phyloP scores from a whole-genome alignment of 2,888 invertebrate genomes.

The Tipula lateralis region DNA sequence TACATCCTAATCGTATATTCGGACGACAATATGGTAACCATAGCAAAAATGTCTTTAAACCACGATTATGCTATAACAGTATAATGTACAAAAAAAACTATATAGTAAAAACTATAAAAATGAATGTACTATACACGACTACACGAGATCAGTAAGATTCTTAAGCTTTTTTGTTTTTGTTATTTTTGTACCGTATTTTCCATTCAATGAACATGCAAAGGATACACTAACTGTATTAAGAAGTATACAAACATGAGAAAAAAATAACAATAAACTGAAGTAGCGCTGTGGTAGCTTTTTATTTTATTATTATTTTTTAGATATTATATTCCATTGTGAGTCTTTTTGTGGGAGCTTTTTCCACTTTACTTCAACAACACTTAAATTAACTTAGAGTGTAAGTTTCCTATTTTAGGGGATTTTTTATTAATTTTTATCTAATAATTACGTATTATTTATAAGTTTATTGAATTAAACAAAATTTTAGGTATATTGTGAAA shows the following conservation, averaged over 20 bases:
- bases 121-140: neutral
- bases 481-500: neutral
- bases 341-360: neutral
- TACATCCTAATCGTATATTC: neutral
- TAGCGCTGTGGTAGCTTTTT: slow-evolving; percentile 11
- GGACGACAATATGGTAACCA: neutral
- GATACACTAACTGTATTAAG: neutral
- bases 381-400: neutral
- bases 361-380: neutral
- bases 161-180: neutral
- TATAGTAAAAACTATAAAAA: neutral
- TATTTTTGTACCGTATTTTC: neutral
- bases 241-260: neutral
- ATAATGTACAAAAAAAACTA: neutral
- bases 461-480: neutral
- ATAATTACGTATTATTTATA: neutral
- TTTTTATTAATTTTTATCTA: neutral
- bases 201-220: neutral
- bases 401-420: too few relatives aligned
- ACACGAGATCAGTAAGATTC: neutral
- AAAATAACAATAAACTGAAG: neutral
- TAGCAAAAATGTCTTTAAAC: neutral
- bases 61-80: neutral
- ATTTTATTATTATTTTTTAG: neutral
- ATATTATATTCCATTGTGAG: neutral